Evolutionary conservation across 2,888 invertebrate genomes (phyloP), one percentile per base, ranked within the genome.

Genomic region (Nymphalis polychloros): DNA sequence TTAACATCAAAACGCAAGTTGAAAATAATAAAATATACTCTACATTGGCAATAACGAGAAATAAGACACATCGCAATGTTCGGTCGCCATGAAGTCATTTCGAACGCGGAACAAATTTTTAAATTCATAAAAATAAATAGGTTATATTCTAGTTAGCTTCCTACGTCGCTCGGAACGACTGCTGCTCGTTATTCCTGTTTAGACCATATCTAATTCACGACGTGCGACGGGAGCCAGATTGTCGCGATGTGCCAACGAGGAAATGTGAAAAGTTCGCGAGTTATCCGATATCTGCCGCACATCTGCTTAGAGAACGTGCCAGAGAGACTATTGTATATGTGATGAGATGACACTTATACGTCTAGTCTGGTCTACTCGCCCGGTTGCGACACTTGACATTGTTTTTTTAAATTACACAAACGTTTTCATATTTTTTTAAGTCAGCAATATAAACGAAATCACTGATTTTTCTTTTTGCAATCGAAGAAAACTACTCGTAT

Each of bases 261-360:
- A 89, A 90, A 90, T 90, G 89, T 85, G 89, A 89, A 90, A 91
- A 90, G 89, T 91, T 90, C 81, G 80, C 78, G 87, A 89, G 85
- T 89, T 88, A 78, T 78, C 79, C 85, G 86, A 84, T 87, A 88
- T 89, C 87, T 85, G 82, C 78, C 84, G 81, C 84, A 82, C 90
- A 89, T 90, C 86, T 89, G 89, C 83, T 82, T 84, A 81, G 81
- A 83, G 81, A 81, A 83, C 84, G 87, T 87, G 88, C 86, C 85
- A 83, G 82, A 82, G 84, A 76, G 78, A 82, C 83, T 84, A 85
- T 89, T 86, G 84, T 83, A 81, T 79, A 76, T 75, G 78, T 75
- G 65, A 79, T 74, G 74, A 69, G 70, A 77, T 74, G 71, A 75
- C 67, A 73, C 69, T 77, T 63, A 65, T 50, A 65, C 60, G 63